Conservation (phyloP, 2,888 invertebrate genomes). For the Marasmarcha lunaedactyla region DNA sequence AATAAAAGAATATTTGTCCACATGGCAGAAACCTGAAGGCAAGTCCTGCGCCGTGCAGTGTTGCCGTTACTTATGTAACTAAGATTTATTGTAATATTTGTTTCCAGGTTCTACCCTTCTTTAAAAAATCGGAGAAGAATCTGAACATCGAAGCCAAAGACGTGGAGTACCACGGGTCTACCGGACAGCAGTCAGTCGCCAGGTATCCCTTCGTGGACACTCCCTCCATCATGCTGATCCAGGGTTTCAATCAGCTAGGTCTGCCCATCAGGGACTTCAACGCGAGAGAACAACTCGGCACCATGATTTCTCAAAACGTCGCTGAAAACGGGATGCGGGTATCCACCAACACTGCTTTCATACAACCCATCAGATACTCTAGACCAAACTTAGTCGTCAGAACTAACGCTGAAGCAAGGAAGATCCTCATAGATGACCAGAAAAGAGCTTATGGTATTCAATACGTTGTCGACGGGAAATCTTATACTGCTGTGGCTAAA, state of each 20-base stretch:
- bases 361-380: constrained; percentile 71
- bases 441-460: constrained; percentile 37
- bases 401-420: constrained; percentile 60
- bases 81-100: no score
- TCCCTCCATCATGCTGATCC: constrained; percentile 61
- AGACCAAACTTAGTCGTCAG: constrained; percentile 59
- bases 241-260: constrained; percentile 71
- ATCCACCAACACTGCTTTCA: constrained; percentile 74
- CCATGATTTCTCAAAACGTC: constrained; percentile 69
- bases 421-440: constrained; percentile 64
- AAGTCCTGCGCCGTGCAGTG: no score
- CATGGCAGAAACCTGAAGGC: no score
- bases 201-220: constrained; percentile 70
- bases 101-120: constrained; percentile 72
- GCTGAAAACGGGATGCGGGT: constrained; percentile 64
- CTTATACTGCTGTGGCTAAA: constrained; percentile 28
- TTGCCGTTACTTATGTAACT: no score
- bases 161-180: constrained; percentile 66
- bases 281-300: constrained; percentile 60
- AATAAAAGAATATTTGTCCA: no score
- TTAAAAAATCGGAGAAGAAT: constrained; percentile 74
- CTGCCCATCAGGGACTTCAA: constrained; percentile 69
- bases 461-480: constrained; percentile 24
- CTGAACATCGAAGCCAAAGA: constrained; percentile 56
- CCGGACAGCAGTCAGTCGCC: constrained; percentile 72